Conservation (phyloP, 2,113 vertebrate species). For the Pollachius pollachius region DNA sequence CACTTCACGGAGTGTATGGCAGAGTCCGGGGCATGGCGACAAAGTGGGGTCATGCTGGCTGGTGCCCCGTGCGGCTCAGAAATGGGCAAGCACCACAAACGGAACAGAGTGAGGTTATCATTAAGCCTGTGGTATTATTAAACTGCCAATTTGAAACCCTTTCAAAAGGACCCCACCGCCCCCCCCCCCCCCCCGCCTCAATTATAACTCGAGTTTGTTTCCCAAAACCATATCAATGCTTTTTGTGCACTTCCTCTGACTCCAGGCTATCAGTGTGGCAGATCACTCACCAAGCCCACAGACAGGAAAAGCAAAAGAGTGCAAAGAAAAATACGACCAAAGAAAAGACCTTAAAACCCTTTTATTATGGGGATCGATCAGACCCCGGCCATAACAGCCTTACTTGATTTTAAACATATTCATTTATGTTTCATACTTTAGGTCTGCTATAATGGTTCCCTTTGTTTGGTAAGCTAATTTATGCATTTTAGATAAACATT, state of each 20-base stretch:
- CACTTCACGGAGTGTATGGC: conserved; percentile 29
- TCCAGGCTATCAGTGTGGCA: conserved; percentile 61
- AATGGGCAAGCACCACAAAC: conserved; percentile 15
- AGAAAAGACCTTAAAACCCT: conserved; percentile 40
- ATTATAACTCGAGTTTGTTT: conserved; percentile 9
- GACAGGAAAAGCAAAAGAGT: conserved; percentile 66
- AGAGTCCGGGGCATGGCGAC: conserved; percentile 34
- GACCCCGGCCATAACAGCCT: no score
- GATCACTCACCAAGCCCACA: conserved; percentile 49
- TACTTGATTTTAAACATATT: no score
- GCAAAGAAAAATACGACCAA: conserved; percentile 57
- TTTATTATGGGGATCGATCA: background rate
- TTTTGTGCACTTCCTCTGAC: conserved; percentile 63
- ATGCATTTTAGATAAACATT: no score
- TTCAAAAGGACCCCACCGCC: background rate
- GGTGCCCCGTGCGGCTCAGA: conserved; percentile 14
- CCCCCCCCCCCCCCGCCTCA: no score
- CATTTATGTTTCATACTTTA: no score
- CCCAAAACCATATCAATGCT: conserved; percentile 37
- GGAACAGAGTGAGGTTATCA: conserved; percentile 10
- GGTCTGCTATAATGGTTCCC: no score
- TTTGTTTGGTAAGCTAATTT: no score
- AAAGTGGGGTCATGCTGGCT: conserved; percentile 31
- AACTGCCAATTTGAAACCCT: background rate
- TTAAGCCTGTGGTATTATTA: background rate